phyloP scores from a whole-genome alignment of 2,797 vertebrate genomes.

The Parotocinclus haroldoi region DNA sequence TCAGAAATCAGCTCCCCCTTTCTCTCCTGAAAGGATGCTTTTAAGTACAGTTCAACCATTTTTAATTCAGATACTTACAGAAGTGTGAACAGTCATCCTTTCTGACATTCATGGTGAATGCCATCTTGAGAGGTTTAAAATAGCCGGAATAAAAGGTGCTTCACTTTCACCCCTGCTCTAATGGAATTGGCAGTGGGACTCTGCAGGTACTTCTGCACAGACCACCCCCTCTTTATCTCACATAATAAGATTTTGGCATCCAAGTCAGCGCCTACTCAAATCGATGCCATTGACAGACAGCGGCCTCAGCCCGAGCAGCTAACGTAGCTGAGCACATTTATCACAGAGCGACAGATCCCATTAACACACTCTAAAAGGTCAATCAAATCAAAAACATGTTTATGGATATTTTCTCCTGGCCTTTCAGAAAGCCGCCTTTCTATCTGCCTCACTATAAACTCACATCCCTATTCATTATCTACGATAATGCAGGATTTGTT shows the following conservation, averaged over 20 bases:
- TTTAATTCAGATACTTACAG: background rate
- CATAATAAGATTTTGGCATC: conserved; percentile 45
- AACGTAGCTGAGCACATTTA: conserved; percentile 41
- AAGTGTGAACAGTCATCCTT: background rate
- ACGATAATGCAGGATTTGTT: conserved; percentile 26
- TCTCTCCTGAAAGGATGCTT: background rate
- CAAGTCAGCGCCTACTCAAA: conserved; percentile 35
- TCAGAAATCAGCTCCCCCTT: background rate
- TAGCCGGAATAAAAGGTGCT: background rate
- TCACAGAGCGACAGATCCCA: conserved; percentile 48
- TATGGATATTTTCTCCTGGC: conserved; percentile 47
- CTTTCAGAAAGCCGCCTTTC: conserved; percentile 26
- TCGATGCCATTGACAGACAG: conserved; percentile 40
- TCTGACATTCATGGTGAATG: background rate
- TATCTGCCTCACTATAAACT: conserved; percentile 27
- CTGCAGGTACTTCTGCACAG: conserved; percentile 11
- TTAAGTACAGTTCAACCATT: background rate
- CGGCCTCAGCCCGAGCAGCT: conserved; percentile 32
- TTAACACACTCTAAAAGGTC: conserved; percentile 50
- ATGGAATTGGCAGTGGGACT: background rate
- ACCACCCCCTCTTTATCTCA: conserved; percentile 30
- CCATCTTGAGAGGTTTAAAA: background rate
- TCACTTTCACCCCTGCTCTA: background rate
- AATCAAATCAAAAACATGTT: conserved; percentile 51
- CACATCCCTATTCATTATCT: conserved; percentile 23